A percentile compares a stretch with the other conserved stretches of the same genome.
These are phyloP conservation scores for Haliaeetus leucogaster DNA, from an alignment of 2,113 vertebrate species.

Conservation along the genomic window DNA sequence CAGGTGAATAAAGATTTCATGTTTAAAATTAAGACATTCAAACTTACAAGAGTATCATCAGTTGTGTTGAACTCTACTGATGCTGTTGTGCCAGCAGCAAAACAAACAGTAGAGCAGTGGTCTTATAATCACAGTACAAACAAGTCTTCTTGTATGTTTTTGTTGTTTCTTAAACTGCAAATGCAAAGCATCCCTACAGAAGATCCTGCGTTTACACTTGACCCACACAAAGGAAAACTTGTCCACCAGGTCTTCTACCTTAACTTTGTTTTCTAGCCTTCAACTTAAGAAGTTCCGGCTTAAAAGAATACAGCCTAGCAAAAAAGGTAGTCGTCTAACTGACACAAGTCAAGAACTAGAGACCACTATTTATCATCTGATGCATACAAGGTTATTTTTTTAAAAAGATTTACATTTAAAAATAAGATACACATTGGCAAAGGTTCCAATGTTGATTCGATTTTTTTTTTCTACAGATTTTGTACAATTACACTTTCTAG, in stretches of 20 bases:
- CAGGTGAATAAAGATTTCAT: neutral
- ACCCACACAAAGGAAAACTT: neutral
- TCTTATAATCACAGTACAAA: neutral
- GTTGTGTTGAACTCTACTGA: neutral
- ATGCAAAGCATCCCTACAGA: neutral
- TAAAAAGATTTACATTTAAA: neutral
- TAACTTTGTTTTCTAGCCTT: neutral
- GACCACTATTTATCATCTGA: neutral
- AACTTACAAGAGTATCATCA: neutral
- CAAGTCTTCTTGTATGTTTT: neutral
- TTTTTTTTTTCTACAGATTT: neutral
- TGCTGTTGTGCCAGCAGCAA: neutral
- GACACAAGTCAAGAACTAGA: neutral
- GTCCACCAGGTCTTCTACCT: neutral
- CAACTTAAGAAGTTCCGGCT: neutral
- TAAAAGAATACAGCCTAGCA: neutral
- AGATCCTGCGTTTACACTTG: neutral
- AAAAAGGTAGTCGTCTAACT: neutral
- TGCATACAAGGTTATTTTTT: neutral
- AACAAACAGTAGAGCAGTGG: neutral
- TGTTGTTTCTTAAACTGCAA: neutral
- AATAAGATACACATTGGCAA: neutral
- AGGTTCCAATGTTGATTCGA: neutral
- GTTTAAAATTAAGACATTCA: neutral
- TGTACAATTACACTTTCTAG: neutral